These are phyloP conservation scores for Anhinga anhinga DNA, from an alignment of 2,113 vertebrate species.

Conservation along the genomic window DNA sequence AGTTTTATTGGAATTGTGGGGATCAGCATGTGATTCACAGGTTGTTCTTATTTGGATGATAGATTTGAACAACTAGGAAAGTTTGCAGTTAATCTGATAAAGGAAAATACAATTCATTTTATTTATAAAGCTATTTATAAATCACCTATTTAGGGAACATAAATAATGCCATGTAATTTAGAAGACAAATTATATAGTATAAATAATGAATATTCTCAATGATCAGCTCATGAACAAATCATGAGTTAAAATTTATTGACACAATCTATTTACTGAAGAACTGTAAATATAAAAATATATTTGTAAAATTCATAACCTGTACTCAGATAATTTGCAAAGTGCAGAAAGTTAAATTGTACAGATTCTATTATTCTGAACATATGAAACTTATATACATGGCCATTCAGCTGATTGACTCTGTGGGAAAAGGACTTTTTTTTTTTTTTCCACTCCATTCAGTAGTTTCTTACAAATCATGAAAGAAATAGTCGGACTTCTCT, in stretches of 20 bases:
- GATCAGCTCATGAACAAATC: background rate
- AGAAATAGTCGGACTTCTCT: background rate
- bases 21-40: background rate
- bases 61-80: background rate
- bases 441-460: fast-evolving
- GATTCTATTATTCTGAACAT: background rate
- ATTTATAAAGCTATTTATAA: background rate
- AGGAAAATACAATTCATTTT: background rate
- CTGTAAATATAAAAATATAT: background rate
- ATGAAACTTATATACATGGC: background rate
- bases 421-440: background rate
- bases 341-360: background rate
- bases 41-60: background rate
- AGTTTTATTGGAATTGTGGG: background rate
- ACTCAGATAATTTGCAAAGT: background rate
- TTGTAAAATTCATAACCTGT: background rate
- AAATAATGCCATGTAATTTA: conserved; percentile 1
- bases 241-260: background rate
- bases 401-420: background rate
- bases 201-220: conserved; percentile 16
- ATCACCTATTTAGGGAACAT: background rate
- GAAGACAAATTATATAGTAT: background rate
- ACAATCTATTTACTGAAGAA: background rate
- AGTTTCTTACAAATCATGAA: background rate
- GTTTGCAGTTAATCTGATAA: background rate